A percentile compares a stretch with the other conserved stretches of the same genome.
Evolutionary conservation across 2,113 vertebrate genomes (phyloP).

Genomic region (Trematocara marginatum): DNA sequence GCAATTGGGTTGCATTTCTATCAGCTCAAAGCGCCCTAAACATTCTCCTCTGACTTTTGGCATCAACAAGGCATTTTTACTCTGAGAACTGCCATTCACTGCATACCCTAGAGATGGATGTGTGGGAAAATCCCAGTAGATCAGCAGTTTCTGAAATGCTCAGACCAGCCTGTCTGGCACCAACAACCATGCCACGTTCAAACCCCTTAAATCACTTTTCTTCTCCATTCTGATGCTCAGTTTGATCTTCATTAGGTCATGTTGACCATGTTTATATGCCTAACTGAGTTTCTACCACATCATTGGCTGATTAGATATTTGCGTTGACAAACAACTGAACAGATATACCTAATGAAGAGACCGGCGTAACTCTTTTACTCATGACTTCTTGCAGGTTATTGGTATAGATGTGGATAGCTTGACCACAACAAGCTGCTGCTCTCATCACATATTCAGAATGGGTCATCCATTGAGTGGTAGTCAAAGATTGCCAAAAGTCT

Average conservation of each 20-base stretch:
- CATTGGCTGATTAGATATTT: not conserved
- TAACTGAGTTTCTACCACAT: not conserved
- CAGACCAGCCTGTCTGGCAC: not conserved
- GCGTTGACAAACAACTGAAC: not conserved
- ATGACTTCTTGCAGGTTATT: not conserved
- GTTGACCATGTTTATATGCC: not conserved
- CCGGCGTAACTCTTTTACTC: not conserved
- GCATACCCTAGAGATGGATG: not conserved
- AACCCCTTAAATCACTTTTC: not conserved
- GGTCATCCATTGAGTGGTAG: constrained; percentile 48
- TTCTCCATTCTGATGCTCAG: not conserved
- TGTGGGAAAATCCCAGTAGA: not conserved
- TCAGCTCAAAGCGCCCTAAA: fast-evolving
- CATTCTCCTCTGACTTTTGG: not conserved
- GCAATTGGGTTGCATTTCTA: not conserved
- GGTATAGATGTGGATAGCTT: not conserved
- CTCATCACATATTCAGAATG: constrained; percentile 51
- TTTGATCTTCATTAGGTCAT: not conserved
- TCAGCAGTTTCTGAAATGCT: not conserved
- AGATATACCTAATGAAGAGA: not conserved
- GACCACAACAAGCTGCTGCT: constrained; percentile 5
- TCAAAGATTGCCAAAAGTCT: constrained; percentile 48
- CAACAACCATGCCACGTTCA: not conserved
- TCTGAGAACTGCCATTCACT: not conserved
- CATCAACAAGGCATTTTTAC: not conserved